These are phyloP conservation scores for Oceanodroma tethys DNA, from an alignment of 2,113 vertebrate genomes.

Conservation along the genomic window DNA sequence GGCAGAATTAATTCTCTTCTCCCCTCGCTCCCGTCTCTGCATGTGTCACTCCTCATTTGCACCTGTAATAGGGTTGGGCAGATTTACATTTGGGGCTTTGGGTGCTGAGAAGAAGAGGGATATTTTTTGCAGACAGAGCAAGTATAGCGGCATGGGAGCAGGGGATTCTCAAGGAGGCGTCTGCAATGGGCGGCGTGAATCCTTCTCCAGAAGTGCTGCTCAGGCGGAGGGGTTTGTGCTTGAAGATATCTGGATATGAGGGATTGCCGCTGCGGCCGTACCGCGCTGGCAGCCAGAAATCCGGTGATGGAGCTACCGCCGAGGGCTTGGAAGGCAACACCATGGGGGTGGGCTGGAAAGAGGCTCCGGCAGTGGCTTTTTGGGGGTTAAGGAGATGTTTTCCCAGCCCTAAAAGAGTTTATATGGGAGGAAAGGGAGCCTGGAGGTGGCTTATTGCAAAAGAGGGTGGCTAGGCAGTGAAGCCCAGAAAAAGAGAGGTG, in stretches of 20 bases:
- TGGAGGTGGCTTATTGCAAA: not conserved
- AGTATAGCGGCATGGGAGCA: not conserved
- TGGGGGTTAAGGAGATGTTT: not conserved
- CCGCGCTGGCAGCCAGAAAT: not conserved
- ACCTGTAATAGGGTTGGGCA: not conserved
- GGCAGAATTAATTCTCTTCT: constrained; percentile 9
- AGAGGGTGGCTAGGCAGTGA: not conserved
- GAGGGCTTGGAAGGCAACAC: not conserved
- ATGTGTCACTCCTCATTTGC: not conserved
- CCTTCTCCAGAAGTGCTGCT: not conserved
- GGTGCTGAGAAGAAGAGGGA: not conserved
- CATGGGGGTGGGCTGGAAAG: not conserved
- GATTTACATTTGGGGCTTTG: not conserved
- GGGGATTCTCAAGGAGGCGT: not conserved
- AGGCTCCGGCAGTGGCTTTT: not conserved
- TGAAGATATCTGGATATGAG: not conserved
- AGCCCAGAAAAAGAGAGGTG: not conserved
- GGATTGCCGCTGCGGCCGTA: not conserved
- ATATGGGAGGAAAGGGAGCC: not conserved
- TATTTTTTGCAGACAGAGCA: not conserved
- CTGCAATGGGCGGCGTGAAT: not conserved
- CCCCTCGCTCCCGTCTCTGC: not conserved
- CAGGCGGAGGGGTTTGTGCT: not conserved
- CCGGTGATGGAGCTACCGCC: not conserved
- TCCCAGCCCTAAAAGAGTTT: not conserved